phyloP scores from a whole-genome alignment of 2,797 vertebrate species.

The Pangasius larnaudii region DNA sequence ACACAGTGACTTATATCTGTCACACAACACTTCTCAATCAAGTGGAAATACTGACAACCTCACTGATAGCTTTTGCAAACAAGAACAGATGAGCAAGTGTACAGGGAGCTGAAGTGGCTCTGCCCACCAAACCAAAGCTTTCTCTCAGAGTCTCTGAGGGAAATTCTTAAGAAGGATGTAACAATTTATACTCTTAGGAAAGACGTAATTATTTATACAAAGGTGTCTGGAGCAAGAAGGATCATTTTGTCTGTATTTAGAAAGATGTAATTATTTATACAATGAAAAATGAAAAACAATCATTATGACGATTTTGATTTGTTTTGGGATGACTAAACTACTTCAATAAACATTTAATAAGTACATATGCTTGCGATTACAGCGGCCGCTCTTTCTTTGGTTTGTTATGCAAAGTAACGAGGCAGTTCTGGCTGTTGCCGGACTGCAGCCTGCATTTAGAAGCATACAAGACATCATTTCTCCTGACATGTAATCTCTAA shows the following conservation, averaged over 20 bases:
- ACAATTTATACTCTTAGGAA: conserved; percentile 23
- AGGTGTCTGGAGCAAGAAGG: background rate
- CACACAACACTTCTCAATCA: conserved; percentile 35
- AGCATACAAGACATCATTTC: background rate
- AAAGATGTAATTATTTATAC: conserved; percentile 23
- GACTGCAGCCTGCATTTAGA: background rate
- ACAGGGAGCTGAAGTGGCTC: conserved; percentile 6
- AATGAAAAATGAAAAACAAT: conserved; percentile 16
- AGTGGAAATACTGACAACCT: conserved; percentile 32
- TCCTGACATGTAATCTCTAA: background rate
- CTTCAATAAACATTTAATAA: conserved; percentile 23
- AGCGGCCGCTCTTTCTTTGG: background rate
- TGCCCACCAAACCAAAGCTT: background rate
- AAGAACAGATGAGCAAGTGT: conserved; percentile 21
- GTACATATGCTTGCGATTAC: conserved; percentile 9
- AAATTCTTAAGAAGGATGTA: conserved; percentile 10
- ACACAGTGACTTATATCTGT: conserved; percentile 20
- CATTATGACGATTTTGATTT: background rate
- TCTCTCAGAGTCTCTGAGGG: background rate
- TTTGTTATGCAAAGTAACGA: background rate
- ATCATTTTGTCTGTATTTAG: conserved; percentile 6
- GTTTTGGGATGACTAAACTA: conserved; percentile 20
- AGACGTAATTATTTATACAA: conserved; percentile 16
- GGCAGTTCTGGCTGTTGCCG: no score
- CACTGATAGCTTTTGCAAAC: conserved; percentile 16